Conservation (phyloP, 2,113 vertebrate species). For the Perca fluviatilis region DNA sequence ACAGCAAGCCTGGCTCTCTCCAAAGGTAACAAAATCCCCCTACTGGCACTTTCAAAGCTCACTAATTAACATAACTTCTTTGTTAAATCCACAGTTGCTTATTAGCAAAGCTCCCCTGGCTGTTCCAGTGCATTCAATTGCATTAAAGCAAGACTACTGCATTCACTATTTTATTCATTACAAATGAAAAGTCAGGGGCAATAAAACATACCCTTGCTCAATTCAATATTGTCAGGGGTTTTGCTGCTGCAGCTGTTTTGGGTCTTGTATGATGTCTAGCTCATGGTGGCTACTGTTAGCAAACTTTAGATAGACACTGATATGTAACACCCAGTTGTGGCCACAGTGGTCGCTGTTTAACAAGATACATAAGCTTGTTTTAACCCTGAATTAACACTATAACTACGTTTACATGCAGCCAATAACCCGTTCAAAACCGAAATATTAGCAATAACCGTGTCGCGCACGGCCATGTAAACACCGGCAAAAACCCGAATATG, state of each 20-base stretch:
- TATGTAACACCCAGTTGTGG: no score
- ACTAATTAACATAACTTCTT: background rate
- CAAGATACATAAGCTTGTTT: background rate
- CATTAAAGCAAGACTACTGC: background rate
- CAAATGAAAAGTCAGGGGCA: background rate
- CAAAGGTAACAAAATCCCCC: background rate
- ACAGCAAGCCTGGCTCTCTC: background rate
- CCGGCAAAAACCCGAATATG: no score
- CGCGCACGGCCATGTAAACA: no score
- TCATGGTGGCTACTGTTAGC: background rate
- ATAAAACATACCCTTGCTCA: background rate
- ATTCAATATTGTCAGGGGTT: background rate
- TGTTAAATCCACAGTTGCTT: background rate
- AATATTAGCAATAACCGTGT: no score
- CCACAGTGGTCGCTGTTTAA: no score
- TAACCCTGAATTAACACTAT: background rate
- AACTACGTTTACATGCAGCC: no score
- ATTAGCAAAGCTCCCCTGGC: background rate
- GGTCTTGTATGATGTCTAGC: background rate
- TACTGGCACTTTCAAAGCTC: background rate
- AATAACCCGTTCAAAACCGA: no score
- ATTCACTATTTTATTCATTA: no score
- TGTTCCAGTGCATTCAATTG: background rate
- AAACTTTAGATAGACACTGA: background rate
- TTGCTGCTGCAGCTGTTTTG: background rate